These are phyloP conservation scores for Pungitius pungitius DNA, from an alignment of 2,113 vertebrate species.

Conservation along the genomic window DNA sequence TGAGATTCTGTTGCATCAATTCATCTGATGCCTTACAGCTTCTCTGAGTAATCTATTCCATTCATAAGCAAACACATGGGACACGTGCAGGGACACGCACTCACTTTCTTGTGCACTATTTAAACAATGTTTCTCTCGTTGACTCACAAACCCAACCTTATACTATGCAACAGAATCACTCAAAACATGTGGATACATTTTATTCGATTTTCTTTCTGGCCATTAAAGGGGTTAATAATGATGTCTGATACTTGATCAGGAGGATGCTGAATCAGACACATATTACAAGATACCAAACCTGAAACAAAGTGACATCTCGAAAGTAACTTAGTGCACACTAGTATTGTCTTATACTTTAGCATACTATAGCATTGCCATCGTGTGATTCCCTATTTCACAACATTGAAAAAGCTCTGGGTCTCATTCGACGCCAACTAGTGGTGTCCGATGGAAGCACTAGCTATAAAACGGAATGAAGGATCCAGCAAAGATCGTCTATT, in stretches of 20 bases:
- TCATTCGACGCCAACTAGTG: conserved; percentile 29
- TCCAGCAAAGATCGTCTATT: conserved; percentile 34
- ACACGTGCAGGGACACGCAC: conserved; percentile 12
- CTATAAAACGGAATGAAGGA: background rate
- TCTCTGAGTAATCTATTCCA: conserved; percentile 16
- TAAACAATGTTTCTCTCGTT: background rate
- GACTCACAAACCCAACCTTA: background rate
- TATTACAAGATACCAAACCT: too few relatives aligned
- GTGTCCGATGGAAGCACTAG: background rate
- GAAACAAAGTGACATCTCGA: background rate
- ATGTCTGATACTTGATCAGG: background rate
- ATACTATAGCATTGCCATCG: background rate
- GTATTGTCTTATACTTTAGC: background rate
- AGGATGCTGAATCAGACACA: background rate
- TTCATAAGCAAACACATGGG: background rate
- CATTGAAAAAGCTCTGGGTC: background rate
- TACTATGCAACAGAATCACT: background rate
- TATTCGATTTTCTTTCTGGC: background rate
- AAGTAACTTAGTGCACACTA: background rate
- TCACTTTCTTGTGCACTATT: background rate
- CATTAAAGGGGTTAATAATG: background rate
- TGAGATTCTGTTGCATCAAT: conserved; percentile 57
- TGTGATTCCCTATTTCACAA: background rate
- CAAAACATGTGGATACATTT: background rate
- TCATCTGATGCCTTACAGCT: conserved; percentile 27